Percentiles rank a stretch among this genome's conserved stretches.
These are phyloP conservation scores for Omphaloscelis lunosa DNA, from an alignment of 2,888 invertebrate genomes.

Conservation along the genomic window DNA sequence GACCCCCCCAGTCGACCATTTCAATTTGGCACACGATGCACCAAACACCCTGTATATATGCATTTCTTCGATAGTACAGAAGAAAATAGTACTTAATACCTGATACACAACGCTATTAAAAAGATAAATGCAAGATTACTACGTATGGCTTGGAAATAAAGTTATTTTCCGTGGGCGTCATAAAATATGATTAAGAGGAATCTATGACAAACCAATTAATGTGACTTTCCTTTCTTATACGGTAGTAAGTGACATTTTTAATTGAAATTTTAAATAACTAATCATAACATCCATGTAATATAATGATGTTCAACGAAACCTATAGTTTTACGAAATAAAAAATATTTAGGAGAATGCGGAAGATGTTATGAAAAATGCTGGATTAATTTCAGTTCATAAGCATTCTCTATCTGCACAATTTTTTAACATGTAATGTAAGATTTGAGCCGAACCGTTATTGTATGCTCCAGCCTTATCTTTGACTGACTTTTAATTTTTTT, in stretches of 20 bases:
- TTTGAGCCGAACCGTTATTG: too few species aligned
- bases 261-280: background rate
- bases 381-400: background rate
- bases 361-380: background rate
- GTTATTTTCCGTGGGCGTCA: constrained; percentile 4
- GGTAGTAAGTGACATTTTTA: background rate
- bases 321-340: background rate
- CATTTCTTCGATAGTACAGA: too few species aligned
- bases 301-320: background rate
- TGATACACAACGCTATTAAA: constrained; percentile 29
- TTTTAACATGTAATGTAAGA: background rate
- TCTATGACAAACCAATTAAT: background rate
- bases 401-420: background rate
- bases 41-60: too few species aligned
- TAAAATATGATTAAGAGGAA: constrained; percentile 12
- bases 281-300: background rate
- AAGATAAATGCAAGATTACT: constrained; percentile 15
- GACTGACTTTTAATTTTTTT: background rate
- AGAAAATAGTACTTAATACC: constrained; percentile 12
- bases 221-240: background rate
- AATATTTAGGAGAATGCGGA: background rate
- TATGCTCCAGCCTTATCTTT: background rate
- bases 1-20: too few species aligned
- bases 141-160: constrained; percentile 13
- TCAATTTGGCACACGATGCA: too few species aligned